phyloP scores from a whole-genome alignment of 2,888 invertebrate genomes.

The Eristalis arbustorum region DNA sequence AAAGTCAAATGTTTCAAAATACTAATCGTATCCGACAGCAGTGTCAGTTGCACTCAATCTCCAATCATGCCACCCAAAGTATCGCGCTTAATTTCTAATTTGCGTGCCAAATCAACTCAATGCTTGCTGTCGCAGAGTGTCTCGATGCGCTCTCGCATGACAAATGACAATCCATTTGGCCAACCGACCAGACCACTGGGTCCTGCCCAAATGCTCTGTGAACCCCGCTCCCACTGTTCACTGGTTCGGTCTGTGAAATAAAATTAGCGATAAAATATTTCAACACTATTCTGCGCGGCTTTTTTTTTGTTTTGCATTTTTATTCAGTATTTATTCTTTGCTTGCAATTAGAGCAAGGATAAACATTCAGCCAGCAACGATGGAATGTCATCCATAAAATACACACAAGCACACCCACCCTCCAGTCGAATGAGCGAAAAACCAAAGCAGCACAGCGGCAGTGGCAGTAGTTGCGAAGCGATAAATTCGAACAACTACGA shows the following conservation, averaged over 20 bases:
- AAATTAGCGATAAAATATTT: constrained; percentile 64
- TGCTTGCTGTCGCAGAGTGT: not conserved
- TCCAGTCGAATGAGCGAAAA: not conserved
- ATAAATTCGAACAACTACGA: constrained; percentile 57
- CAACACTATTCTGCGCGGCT: constrained; percentile 34
- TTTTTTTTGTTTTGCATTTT: constrained; percentile 18
- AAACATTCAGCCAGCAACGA: constrained; percentile 55
- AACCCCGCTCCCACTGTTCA: not conserved
- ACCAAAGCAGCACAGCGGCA: not conserved
- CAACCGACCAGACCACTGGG: constrained; percentile 3
- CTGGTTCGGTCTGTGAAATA: constrained; percentile 17
- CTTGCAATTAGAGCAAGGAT: constrained; percentile 68
- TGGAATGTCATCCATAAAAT: constrained; percentile 49
- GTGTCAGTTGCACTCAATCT: not conserved
- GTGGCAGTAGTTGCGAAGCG: constrained; percentile 47
- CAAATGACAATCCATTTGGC: constrained; percentile 55
- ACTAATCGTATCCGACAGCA: not conserved
- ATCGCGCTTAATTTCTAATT: constrained; percentile 14
- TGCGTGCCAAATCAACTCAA: constrained; percentile 33
- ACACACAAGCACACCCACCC: not conserved
- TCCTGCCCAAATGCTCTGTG: constrained; percentile 11
- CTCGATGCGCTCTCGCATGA: constrained; percentile 26
- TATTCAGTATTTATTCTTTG: constrained; percentile 12
- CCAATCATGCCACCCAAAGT: not conserved
- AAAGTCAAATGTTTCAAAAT: not conserved